Evolutionary conservation across 2,888 invertebrate species (phyloP).

Genomic region (Calephelis perditalis): DNA sequence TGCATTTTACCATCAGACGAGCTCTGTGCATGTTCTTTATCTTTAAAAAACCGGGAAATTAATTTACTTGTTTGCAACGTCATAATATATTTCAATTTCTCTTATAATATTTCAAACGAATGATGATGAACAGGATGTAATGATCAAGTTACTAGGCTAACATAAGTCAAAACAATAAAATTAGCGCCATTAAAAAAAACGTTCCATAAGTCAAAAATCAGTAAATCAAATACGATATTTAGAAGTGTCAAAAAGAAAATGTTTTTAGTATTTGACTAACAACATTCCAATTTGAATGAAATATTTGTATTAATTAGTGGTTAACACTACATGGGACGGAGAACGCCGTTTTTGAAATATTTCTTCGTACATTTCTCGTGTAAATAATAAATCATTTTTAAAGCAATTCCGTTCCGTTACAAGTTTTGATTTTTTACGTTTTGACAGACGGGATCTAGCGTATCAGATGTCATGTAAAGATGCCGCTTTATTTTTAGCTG

Average conservation of each 20-base stretch:
- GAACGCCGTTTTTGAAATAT: constrained; percentile 35
- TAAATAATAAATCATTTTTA: constrained; percentile 62
- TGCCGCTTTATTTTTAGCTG: constrained; percentile 37
- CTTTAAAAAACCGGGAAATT: no score
- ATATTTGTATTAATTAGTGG: constrained; percentile 65
- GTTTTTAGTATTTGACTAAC: constrained; percentile 41
- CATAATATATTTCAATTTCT: no score
- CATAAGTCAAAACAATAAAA: no score
- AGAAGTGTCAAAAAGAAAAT: constrained; percentile 34
- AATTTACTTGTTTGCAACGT: no score
- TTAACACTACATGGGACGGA: constrained; percentile 38
- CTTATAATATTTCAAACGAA: no score
- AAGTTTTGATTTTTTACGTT: constrained; percentile 52
- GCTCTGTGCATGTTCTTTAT: no score
- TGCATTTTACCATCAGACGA: no score
- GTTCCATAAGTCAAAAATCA: no score
- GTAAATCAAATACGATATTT: constrained; percentile 11
- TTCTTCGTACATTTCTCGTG: constrained; percentile 39
- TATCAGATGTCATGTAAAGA: constrained; percentile 52
- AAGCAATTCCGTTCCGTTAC: constrained; percentile 62
- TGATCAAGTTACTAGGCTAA: no score
- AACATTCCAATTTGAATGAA: constrained; percentile 44
- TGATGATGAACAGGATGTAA: no score
- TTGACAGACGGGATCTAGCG: constrained; percentile 64
- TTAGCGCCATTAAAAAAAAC: no score